Conservation (phyloP, 92 coral and sea anemone genomes). For the Plumapathes pennacea region DNA sequence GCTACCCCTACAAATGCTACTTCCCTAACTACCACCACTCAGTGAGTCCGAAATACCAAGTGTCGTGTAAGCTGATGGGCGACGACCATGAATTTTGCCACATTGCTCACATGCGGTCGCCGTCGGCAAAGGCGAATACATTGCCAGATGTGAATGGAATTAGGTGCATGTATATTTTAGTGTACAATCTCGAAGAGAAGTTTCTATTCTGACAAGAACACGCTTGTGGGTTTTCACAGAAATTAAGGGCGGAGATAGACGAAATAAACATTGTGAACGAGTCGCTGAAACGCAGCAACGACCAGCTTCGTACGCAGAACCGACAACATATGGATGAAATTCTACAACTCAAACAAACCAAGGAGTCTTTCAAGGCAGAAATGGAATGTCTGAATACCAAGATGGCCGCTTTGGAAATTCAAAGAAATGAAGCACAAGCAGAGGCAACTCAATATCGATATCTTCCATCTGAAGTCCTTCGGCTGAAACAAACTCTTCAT, state of each 20-base stretch:
- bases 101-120: no score
- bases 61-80: no score
- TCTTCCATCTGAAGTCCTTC: constrained; percentile 18
- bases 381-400: constrained; percentile 45
- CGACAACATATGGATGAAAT: constrained; percentile 36
- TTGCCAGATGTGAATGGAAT: no score
- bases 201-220: no score
- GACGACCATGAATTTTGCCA: no score
- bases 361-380: constrained; percentile 52
- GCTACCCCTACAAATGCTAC: no score
- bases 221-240: constrained; percentile 17
- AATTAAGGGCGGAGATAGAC: constrained; percentile 33
- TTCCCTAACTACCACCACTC: no score
- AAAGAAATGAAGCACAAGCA: constrained; percentile 37
- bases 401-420: constrained; percentile 56
- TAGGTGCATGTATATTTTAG: no score
- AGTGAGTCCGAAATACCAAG: no score
- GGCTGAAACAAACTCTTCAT: constrained; percentile 26
- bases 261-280: constrained; percentile 48
- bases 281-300: constrained; percentile 24
- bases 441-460: constrained; percentile 16
- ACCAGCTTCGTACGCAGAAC: constrained; percentile 47
- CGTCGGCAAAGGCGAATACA: no score
- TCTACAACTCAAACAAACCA: constrained; percentile 48
- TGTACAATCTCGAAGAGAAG: no score